Evolutionary conservation across 2,113 vertebrate genomes (phyloP), one percentile per base, ranked within the genome.

Genomic region (Ammodytes dubius): DNA sequence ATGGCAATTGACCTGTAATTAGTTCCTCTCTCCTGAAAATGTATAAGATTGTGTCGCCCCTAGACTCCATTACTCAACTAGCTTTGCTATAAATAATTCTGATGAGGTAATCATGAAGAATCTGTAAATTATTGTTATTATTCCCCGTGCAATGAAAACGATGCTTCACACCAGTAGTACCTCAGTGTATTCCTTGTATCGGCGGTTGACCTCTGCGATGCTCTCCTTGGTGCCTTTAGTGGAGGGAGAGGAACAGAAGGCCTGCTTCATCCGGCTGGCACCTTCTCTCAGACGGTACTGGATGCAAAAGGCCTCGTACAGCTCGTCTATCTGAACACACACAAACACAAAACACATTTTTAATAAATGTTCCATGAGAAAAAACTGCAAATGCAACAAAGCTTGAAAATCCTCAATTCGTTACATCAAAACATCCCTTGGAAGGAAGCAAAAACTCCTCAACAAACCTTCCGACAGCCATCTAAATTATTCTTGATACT

Each of bases 271-370:
- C 87, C 98, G 97, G 89, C 93, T 97, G 88, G 98, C 98, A 0
- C 98, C 98, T 0, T 99, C 98, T 50, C 97, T 96, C 83, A 99
- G 96, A 12, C 97, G 96, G 57, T 96, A 95, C 92, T 99, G 98
- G 93, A 99, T 99, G 83, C 97, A 99, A 68, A 99, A 99, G 0
- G 97, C 97, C 93, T 99, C 98, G 0, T 98, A 99, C 84, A 99
- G 95, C 88, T 99, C 98, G 35, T 99, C 98, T 75, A 99, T 96
- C 98, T 99, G 93, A 42, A 11, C 3, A 70, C 60, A 76, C 59
- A 87, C 63, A 79, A 49, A 69, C 0, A 84, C n/a, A n/a, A n/a
- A 12, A 19, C 17, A 40, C 56, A 59, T 67, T 63, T 79, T 88
- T 81, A 84, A 65, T 65, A 39, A 12, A 61, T 7, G 52, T 8